Evolutionary conservation across 2,113 vertebrate genomes (phyloP).

Genomic region (Dascyllus trimaculatus): DNA sequence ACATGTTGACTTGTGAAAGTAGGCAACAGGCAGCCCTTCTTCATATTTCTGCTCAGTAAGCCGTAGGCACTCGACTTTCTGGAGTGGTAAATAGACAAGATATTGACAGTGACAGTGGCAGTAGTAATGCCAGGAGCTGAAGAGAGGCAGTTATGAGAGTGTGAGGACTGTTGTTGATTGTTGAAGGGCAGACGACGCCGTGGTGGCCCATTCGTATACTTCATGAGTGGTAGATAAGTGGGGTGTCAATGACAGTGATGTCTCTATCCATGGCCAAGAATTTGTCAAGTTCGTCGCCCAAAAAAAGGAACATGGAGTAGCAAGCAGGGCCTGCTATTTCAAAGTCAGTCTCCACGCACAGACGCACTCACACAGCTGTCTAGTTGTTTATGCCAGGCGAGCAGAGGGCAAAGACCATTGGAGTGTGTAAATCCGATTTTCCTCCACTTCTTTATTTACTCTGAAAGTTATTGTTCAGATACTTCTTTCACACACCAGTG

Average conservation of each 20-base stretch:
- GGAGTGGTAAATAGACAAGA: constrained; percentile 29
- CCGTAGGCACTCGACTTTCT: constrained; percentile 18
- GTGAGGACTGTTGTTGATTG: constrained; percentile 42
- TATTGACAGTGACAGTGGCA: constrained; percentile 24
- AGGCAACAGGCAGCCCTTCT: neutral
- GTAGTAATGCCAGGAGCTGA: constrained; percentile 11
- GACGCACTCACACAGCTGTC: constrained; percentile 39
- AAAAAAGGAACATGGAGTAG: constrained; percentile 22
- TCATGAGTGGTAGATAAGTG: constrained; percentile 22
- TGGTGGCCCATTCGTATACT: neutral
- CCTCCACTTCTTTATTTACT: constrained; percentile 29
- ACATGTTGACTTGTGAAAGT: constrained; percentile 5
- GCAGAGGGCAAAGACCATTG: constrained; percentile 12
- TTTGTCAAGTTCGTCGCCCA: constrained; percentile 51
- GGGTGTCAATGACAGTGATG: constrained; percentile 51
- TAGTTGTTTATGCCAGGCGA: constrained; percentile 27
- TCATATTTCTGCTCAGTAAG: constrained; percentile 1
- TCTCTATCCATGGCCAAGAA: constrained; percentile 50
- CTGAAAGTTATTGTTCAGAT: constrained; percentile 31
- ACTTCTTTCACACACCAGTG: constrained; percentile 41
- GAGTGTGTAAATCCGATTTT: constrained; percentile 23
- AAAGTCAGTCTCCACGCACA: constrained; percentile 36
- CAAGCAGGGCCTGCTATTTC: constrained; percentile 24
- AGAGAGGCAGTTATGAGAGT: constrained; percentile 32
- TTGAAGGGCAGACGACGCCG: constrained; percentile 8